Evolutionary conservation across 1,140 invertebrate species (phyloP).

Genomic region (Pectinophora gossypiella): DNA sequence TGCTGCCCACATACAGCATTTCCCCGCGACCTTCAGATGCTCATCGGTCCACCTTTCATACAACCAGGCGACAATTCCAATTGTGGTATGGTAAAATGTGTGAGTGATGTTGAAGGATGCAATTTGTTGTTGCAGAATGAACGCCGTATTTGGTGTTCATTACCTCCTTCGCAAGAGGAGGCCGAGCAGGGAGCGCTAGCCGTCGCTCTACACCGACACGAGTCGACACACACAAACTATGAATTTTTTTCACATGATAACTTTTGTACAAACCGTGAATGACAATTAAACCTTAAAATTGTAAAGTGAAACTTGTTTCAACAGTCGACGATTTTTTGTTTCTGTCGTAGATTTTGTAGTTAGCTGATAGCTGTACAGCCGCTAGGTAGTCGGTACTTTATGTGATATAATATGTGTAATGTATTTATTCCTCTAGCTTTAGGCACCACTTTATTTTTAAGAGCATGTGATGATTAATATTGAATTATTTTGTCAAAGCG

Average conservation of each 20-base stretch:
- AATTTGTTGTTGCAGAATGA: slow-evolving; percentile 55
- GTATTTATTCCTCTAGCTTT: slow-evolving; percentile 40
- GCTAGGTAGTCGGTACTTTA: slow-evolving; percentile 17
- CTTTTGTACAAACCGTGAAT: neutral
- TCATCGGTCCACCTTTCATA: too few relatives aligned
- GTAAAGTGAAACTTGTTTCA: neutral
- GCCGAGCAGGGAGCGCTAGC: slow-evolving; percentile 36
- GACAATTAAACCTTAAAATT: neutral
- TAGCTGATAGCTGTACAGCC: neutral
- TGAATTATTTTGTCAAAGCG: slow-evolving; percentile 35
- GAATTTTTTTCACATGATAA: slow-evolving; percentile 10
- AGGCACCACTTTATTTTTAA: slow-evolving; percentile 44
- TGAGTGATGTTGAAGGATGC: too few relatives aligned
- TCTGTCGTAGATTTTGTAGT: slow-evolving; percentile 1
- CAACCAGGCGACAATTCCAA: too few relatives aligned
- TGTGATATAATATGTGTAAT: slow-evolving; percentile 40
- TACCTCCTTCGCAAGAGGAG: slow-evolving; percentile 49
- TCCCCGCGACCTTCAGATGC: too few relatives aligned
- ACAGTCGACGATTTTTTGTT: neutral
- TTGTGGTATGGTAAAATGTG: too few relatives aligned
- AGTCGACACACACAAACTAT: slow-evolving; percentile 14
- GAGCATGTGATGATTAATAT: slow-evolving; percentile 31
- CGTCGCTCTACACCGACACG: slow-evolving; percentile 6
- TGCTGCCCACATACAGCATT: too few relatives aligned
- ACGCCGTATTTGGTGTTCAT: slow-evolving; percentile 50